A percentile compares a stretch with the other conserved stretches of the same genome.
phyloP scores from a whole-genome alignment of 1,140 invertebrate genomes.

The Branchinecta lynchi region DNA sequence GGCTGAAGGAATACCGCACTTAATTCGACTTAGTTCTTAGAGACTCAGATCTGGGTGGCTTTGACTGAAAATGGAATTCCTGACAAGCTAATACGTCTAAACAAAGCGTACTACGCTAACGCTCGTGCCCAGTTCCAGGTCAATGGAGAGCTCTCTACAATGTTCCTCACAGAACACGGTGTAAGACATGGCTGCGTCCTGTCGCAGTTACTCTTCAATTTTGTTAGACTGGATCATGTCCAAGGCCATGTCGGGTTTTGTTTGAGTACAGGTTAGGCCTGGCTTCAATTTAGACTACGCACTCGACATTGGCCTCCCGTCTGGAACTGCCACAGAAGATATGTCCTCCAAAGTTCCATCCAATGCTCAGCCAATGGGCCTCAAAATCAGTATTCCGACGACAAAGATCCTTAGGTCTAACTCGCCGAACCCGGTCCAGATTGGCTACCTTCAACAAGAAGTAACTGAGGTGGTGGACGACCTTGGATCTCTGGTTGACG shows the following conservation, averaged over 20 bases:
- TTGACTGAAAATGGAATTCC: neutral
- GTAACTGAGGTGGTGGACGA: neutral
- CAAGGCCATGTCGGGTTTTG: slow-evolving; percentile 4
- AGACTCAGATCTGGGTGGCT: no score
- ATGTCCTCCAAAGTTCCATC: neutral
- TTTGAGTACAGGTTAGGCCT: neutral
- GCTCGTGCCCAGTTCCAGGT: neutral
- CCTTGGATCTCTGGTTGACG: no score
- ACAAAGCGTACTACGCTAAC: neutral
- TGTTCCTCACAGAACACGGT: slow-evolving; percentile 5
- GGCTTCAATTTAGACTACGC: slow-evolving; percentile 9
- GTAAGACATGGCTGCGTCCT: neutral
- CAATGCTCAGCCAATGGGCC: slow-evolving; percentile 2
- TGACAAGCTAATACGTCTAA: neutral
- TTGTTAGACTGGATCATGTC: neutral
- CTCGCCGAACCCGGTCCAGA: neutral
- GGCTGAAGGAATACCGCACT: no score
- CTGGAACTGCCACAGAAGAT: slow-evolving; percentile 3
- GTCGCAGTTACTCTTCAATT: neutral
- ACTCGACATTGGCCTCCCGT: neutral
- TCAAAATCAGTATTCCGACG: slow-evolving; percentile 1
- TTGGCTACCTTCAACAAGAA: neutral
- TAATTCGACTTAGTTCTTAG: no score
- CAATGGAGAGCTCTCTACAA: slow-evolving; percentile 8
- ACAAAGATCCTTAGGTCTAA: slow-evolving; percentile 5